These are phyloP conservation scores for Ectobius pallidus DNA, from an alignment of 2,888 invertebrate genomes.

Conservation along the genomic window DNA sequence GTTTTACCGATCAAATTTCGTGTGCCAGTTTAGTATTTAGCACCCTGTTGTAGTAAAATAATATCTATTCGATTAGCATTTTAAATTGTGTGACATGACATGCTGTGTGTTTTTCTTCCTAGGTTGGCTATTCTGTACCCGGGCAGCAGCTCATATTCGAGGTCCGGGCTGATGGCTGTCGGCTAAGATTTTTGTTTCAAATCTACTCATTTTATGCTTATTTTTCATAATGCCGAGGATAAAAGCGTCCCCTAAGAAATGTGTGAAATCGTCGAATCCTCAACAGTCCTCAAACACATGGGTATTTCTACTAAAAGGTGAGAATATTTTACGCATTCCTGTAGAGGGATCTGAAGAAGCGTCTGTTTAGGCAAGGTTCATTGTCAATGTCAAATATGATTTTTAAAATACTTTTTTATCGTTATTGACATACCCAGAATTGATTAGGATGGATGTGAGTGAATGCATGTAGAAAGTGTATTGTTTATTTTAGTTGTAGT, in stretches of 20 bases:
- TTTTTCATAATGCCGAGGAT: conserved; percentile 59
- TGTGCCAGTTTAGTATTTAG: too few relatives aligned
- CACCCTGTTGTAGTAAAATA: too few relatives aligned
- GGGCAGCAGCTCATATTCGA: conserved; percentile 34
- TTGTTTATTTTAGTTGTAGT: too few relatives aligned
- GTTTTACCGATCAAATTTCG: too few relatives aligned
- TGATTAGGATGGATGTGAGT: too few relatives aligned
- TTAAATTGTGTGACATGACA: too few relatives aligned
- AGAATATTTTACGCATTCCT: conserved; percentile 43
- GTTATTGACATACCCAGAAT: neutral
- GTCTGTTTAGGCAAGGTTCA: conserved; percentile 38
- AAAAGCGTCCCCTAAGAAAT: conserved; percentile 62
- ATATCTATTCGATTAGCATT: too few relatives aligned
- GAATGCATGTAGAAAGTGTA: too few relatives aligned
- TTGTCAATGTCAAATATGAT: conserved; percentile 41
- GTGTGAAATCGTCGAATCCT: conserved; percentile 57
- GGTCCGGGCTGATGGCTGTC: conserved; percentile 38
- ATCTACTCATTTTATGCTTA: conserved; percentile 24
- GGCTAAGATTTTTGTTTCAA: conserved; percentile 37
- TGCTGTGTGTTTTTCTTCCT: neutral
- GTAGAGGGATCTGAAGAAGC: conserved; percentile 19
- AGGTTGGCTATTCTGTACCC: conserved; percentile 34
- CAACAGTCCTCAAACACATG: conserved; percentile 70
- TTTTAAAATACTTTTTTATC: neutral
- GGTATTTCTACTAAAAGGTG: conserved; percentile 71